These are phyloP conservation scores for Stenoptilia bipunctidactyla DNA, from an alignment of 2,888 invertebrate genomes.

Conservation along the genomic window DNA sequence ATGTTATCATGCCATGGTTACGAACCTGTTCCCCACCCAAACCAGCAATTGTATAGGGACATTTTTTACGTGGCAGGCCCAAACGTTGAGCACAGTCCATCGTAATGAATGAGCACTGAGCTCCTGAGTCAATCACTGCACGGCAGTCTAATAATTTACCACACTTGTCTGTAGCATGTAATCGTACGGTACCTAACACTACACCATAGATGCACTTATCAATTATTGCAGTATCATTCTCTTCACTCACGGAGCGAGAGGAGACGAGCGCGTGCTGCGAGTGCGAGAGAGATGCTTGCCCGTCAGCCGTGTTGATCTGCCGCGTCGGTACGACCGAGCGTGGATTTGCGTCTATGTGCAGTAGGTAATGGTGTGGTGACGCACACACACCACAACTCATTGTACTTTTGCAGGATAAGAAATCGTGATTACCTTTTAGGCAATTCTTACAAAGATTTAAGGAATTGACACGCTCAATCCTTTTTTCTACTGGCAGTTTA, in stretches of 20 bases:
- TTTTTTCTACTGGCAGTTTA: no score
- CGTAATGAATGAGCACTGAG: conserved; percentile 3
- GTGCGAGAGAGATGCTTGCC: not conserved
- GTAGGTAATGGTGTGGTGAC: conserved; percentile 4
- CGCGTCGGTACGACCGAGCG: not conserved
- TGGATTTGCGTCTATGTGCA: conserved; percentile 1
- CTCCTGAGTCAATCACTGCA: conserved; percentile 3
- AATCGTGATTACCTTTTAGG: not conserved
- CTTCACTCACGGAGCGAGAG: not conserved
- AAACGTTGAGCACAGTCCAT: conserved; percentile 2
- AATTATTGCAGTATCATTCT: not conserved
- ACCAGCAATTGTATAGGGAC: not conserved
- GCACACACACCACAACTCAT: not conserved
- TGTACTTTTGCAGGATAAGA: not conserved
- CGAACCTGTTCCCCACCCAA: not conserved
- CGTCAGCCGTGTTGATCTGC: not conserved
- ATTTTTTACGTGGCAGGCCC: not conserved
- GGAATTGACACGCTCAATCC: not conserved
- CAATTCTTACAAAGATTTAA: not conserved
- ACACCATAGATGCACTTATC: not conserved
- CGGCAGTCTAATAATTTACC: conserved; percentile 1
- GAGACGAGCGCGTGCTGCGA: not conserved
- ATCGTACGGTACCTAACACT: conserved; percentile 1
- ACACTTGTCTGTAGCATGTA: not conserved
- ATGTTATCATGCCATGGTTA: no score